Conservation (phyloP, 1,140 invertebrate species). For the Cydia pomonella region DNA sequence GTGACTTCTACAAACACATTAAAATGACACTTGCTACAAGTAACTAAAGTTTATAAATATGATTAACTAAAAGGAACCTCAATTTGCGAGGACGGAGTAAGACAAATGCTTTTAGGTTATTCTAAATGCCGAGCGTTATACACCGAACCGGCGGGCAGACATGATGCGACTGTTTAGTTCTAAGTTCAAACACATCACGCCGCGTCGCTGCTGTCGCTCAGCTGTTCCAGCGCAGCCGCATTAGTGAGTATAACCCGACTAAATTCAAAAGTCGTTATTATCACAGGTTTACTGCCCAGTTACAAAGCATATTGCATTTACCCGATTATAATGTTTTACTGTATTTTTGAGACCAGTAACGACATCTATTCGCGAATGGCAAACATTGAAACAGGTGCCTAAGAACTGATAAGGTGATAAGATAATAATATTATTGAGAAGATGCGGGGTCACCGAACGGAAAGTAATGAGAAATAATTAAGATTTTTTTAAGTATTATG, state of each 20-base stretch:
- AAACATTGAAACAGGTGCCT: constrained; percentile 9
- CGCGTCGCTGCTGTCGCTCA: constrained; percentile 67
- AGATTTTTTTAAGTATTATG: background rate
- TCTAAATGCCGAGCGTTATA: constrained; percentile 61
- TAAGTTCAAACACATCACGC: constrained; percentile 50
- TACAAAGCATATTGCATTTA: constrained; percentile 29
- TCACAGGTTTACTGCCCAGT: constrained; percentile 7
- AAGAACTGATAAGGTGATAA: constrained; percentile 25
- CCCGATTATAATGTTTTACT: background rate
- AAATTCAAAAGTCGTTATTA: constrained; percentile 44
- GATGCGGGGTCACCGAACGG: constrained; percentile 8
- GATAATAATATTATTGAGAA: constrained; percentile 9
- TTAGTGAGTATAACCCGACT: constrained; percentile 47
- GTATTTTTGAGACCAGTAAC: constrained; percentile 9
- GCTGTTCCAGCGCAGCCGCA: constrained; percentile 76
- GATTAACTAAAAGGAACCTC: constrained; percentile 53
- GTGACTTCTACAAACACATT: constrained; percentile 53
- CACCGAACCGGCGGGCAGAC: constrained; percentile 74
- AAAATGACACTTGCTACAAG: constrained; percentile 37
- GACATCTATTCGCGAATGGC: constrained; percentile 30
- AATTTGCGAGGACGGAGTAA: constrained; percentile 65
- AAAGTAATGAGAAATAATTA: background rate
- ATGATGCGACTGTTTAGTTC: constrained; percentile 79
- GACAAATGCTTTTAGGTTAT: constrained; percentile 71
- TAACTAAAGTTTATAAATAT: constrained; percentile 55